These are phyloP conservation scores for Xiphias gladius DNA, from an alignment of 2,113 vertebrate genomes.

Conservation along the genomic window DNA sequence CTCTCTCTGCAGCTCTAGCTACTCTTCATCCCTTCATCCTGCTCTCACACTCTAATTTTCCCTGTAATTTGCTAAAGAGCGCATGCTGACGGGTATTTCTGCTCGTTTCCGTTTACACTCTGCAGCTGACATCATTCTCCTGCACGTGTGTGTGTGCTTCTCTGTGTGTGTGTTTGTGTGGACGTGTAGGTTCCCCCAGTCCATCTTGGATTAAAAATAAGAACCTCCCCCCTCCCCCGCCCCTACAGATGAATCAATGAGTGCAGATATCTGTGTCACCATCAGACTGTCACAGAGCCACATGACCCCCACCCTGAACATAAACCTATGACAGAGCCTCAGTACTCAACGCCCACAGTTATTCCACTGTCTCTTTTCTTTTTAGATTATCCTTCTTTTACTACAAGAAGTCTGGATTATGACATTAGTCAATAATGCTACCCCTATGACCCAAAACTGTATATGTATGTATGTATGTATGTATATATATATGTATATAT, in stretches of 20 bases:
- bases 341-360: neutral
- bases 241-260: slow-evolving; percentile 69
- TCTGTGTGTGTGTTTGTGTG: slow-evolving; percentile 26
- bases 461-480: no score
- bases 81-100: slow-evolving; percentile 63
- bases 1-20: slow-evolving; percentile 67
- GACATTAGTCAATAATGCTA: slow-evolving; percentile 8
- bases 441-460: slow-evolving; percentile 5
- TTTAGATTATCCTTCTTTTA: slow-evolving; percentile 1
- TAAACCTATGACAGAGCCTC: neutral
- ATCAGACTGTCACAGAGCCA: slow-evolving; percentile 43
- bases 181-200: slow-evolving; percentile 34
- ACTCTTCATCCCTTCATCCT: slow-evolving; percentile 77
- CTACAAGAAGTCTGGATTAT: slow-evolving; percentile 8
- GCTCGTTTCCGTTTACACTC: slow-evolving; percentile 66
- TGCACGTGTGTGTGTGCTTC: slow-evolving; percentile 34
- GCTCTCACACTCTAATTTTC: slow-evolving; percentile 80
- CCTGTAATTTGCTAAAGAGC: slow-evolving; percentile 81
- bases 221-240: slow-evolving; percentile 38
- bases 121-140: slow-evolving; percentile 56
- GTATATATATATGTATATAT: no score
- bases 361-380: slow-evolving; percentile 14
- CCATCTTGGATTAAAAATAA: slow-evolving; percentile 75
- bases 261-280: slow-evolving; percentile 69
- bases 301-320: slow-evolving; percentile 15